Evolutionary conservation across 2,888 invertebrate genomes (phyloP), one percentile per base, ranked within the genome.

Genomic region (Melanostoma scalare): DNA sequence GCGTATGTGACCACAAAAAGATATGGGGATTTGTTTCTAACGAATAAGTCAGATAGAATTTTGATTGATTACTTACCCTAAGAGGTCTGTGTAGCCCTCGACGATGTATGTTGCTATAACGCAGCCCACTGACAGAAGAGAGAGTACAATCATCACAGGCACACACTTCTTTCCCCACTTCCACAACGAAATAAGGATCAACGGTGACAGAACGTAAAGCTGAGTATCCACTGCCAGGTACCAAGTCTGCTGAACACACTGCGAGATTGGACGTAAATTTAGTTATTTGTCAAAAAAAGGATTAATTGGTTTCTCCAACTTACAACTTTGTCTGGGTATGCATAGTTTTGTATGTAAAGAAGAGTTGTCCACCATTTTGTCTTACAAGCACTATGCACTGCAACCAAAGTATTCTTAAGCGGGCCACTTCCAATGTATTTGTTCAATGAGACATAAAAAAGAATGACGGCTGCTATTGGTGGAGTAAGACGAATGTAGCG

Each of bases 201-300:
- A 20, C 20, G 20, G 20, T 20, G 20, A 20, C 20, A 20, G 20
- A 20, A 20, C 20, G 20, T 20, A 20, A 1, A 20, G 20, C 20
- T 20, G 20, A 20, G 20, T 20, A 86, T 94, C 93, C 6, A 93
- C 92, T 4, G 93, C 92, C 46, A 94, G 87, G 86, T 93, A 93
- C 94, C 94, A 94, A 0, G 92, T 91, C 86, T 93, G 93, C 31
- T 90, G 89, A 52, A 93, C 87, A 87, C 93, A 94, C 91, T 91
- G 56, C 9, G 30, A 20, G 1, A 35, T 6, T 58, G 53, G 40
- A 46, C 48, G 10, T 31, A 1, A 20, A 20, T 20, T 20, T 20
- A 20, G 20, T 20, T 20, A 38, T n/a, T 6, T 8, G 3, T 3
- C 30, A 38, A 40, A 10, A n/a, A 30, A 6, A n/a, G n/a, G 2